Evolutionary conservation across 2,888 invertebrate species (phyloP), one percentile per base, ranked within the genome.

Genomic region (Ophion ventricosus): DNA sequence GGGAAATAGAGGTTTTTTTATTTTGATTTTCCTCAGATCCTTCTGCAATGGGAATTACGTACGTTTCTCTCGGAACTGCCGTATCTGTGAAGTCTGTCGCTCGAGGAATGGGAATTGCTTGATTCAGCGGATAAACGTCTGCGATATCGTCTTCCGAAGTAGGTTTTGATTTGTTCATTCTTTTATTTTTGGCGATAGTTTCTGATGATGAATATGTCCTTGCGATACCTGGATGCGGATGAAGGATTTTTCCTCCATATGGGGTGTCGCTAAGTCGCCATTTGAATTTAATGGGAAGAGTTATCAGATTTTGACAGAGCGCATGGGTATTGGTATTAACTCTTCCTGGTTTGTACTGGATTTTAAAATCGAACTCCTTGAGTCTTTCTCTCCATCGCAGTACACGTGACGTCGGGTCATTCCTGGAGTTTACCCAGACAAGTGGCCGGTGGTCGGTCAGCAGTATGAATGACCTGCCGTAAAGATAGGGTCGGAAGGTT

Each of bases 51-150:
- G 25, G 20, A n/a, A 8, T 64, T n/a, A 8, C 0, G 8, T n/a
- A 64, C 63, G 63, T 64, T 64, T 64, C 63, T 64, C 29, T 35
- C 17, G 35, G 63, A 64, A 29, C n/a, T 29, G 17, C 63, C 35
- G 63, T 64, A 8, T 64, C 10, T 8, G 2, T 64, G 1, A n/a
- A 8, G 20, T 64, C 20, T 1, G 8, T 64, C n/a, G 10, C 0
- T 35, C 20, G 23, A 8, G 63, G 35, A 35, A 1, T 35, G 0
- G 29, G 7, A 5, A 29, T 29, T 29, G 29, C 5, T 2, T 1
- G 10, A 64, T 64, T 35, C 29, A 7, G 20, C 8, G 2, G 29
- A 5, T n/a, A n/a, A 17, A 35, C 17, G n/a, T 3, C 8, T 2
- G 1, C 2, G n/a, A 10, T 8, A n/a, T 35, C 35, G n/a, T 25